These are phyloP conservation scores for Drosophila lacertosa DNA, from an alignment of 1,140 invertebrate species.

Conservation along the genomic window DNA sequence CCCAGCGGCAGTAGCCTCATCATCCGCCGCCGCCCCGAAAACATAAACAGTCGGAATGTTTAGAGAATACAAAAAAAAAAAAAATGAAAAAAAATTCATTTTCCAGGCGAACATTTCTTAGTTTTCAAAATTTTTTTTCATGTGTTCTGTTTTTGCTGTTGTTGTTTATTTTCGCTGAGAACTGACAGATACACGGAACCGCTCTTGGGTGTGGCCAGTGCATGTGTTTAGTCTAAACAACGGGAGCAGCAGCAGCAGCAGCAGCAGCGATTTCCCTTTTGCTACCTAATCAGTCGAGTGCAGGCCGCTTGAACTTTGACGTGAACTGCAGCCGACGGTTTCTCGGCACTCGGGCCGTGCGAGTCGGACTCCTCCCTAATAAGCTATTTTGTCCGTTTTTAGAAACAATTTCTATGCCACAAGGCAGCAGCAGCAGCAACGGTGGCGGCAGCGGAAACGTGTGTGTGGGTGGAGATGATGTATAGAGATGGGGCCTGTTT, in stretches of 20 bases:
- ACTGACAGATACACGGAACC: slow-evolving; percentile 60
- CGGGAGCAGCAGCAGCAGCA: slow-evolving; percentile 40
- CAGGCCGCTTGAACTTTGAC: slow-evolving; percentile 73
- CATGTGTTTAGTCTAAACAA: slow-evolving; percentile 69
- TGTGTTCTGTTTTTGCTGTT: slow-evolving; percentile 31
- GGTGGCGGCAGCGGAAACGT: slow-evolving; percentile 37
- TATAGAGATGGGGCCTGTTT: not conserved
- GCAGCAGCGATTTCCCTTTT: slow-evolving; percentile 37
- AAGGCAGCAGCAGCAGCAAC: slow-evolving; percentile 13
- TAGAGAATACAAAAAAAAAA: too few species aligned
- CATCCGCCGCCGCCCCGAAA: slow-evolving; percentile 21
- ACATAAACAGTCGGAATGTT: slow-evolving; percentile 77
- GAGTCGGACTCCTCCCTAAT: slow-evolving; percentile 42
- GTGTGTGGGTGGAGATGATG: slow-evolving; percentile 42
- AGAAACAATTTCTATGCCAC: slow-evolving; percentile 71
- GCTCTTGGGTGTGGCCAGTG: slow-evolving; percentile 66
- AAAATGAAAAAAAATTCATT: slow-evolving; percentile 70
- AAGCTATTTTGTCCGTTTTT: slow-evolving; percentile 74
- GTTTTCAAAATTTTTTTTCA: slow-evolving; percentile 11
- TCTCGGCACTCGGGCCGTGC: slow-evolving; percentile 1
- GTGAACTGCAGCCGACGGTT: slow-evolving; percentile 66
- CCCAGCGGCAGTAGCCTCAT: not conserved
- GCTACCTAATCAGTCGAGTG: slow-evolving; percentile 40
- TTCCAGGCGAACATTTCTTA: slow-evolving; percentile 45
- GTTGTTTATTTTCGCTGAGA: slow-evolving; percentile 70